phyloP scores from a whole-genome alignment of 2,113 vertebrate genomes.

The Cochlearius cochlearius region DNA sequence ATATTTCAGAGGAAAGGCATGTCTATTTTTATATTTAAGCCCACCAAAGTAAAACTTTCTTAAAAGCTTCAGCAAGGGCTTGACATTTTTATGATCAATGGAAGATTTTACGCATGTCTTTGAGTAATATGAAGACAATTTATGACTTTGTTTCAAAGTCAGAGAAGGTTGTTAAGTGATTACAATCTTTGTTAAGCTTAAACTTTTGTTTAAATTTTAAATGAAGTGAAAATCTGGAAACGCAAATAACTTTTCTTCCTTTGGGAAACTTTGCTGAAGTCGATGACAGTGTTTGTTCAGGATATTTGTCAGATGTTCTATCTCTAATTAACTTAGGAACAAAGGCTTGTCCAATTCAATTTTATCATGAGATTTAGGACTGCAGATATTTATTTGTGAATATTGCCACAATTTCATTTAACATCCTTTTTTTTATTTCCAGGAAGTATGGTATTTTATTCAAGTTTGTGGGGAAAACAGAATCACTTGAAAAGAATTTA shows the following conservation, averaged over 20 bases:
- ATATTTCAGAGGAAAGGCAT: not conserved
- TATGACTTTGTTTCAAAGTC: not conserved
- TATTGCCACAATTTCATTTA: not conserved
- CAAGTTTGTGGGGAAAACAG: not conserved
- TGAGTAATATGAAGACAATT: not conserved
- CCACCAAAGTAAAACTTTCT: not conserved
- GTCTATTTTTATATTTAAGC: not conserved
- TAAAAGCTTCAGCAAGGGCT: not conserved
- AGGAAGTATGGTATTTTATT: not conserved
- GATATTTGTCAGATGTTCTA: not conserved
- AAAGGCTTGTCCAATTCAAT: not conserved
- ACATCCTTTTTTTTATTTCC: not conserved
- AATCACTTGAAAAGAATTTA: not conserved
- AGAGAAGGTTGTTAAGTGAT: not conserved
- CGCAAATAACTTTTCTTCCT: not conserved
- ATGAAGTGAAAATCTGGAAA: not conserved
- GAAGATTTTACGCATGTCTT: fast-evolving
- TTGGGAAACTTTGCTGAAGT: not conserved
- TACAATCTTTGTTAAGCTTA: not conserved
- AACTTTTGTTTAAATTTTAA: not conserved
- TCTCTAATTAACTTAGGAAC: not conserved
- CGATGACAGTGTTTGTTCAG: not conserved
- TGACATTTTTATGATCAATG: not conserved
- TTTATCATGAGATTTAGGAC: not conserved
- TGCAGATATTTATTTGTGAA: not conserved